Conservation (phyloP, 2,797 vertebrate genomes). For the Salmo trutta region DNA sequence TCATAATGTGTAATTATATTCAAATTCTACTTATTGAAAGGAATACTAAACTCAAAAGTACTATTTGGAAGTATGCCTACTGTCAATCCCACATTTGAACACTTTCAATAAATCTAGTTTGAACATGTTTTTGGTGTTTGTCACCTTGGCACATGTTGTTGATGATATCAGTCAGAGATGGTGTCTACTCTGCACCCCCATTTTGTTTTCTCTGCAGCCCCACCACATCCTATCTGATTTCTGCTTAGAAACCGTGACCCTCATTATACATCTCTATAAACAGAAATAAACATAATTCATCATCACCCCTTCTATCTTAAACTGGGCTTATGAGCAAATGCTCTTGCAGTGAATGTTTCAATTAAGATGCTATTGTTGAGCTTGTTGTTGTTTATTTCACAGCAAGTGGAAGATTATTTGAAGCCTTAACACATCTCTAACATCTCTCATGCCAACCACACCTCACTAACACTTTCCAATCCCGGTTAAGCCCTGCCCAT, state of each 20-base stretch:
- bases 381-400: too few species aligned
- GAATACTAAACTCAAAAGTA: not conserved
- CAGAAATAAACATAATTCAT: not conserved
- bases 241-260: not conserved
- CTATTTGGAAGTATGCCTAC: not conserved
- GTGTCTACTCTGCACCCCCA: not conserved
- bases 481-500: too few species aligned
- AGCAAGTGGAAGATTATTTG: too few species aligned
- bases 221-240: not conserved
- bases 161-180: not conserved
- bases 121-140: not conserved
- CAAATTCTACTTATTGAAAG: too few species aligned
- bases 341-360: too few species aligned
- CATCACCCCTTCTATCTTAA: not conserved
- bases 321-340: not conserved
- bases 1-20: not conserved
- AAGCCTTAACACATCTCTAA: too few species aligned
- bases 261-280: not conserved
- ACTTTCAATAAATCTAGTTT: not conserved
- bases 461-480: too few species aligned
- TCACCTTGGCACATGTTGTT: not conserved
- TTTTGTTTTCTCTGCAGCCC: not conserved
- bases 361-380: too few species aligned
- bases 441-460: too few species aligned
- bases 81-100: not conserved